Conservation (phyloP, 2,797 vertebrate species). For the Thalassophryne amazonica region DNA sequence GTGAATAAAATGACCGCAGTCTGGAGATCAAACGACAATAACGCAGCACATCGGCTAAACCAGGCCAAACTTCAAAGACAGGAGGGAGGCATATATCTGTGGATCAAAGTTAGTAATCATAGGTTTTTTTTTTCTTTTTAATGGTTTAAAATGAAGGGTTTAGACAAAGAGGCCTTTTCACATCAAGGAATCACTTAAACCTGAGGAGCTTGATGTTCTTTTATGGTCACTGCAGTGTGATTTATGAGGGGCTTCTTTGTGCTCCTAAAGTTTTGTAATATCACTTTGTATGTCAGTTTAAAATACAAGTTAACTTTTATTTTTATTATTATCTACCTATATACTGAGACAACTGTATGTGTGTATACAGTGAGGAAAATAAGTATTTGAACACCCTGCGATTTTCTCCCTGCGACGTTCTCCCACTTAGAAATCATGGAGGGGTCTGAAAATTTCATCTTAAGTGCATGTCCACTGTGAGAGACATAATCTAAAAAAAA, state of each 20-base stretch:
- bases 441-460: too few relatives aligned
- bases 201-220: constrained; percentile 26
- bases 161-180: constrained; percentile 37
- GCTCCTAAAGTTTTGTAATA: constrained; percentile 14
- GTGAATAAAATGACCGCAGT: constrained; percentile 14
- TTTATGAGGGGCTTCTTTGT: constrained; percentile 62
- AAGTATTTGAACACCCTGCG: too few relatives aligned
- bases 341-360: too few relatives aligned
- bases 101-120: constrained; percentile 32
- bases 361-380: too few relatives aligned
- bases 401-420: too few relatives aligned
- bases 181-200: constrained; percentile 36
- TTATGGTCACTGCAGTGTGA: constrained; percentile 54
- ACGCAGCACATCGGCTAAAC: neutral
- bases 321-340: too few relatives aligned
- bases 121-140: constrained; percentile 5
- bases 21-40: neutral
- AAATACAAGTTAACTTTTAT: too few relatives aligned
- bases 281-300: constrained; percentile 21
- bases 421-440: too few relatives aligned
- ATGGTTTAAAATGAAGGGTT: constrained; percentile 33
- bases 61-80: neutral
- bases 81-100: too few relatives aligned
- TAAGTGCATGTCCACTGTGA: too few relatives aligned
- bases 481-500: too few relatives aligned